Evolutionary conservation across 1,140 invertebrate species (phyloP).

Genomic region (Drosophila pseudoananassae): DNA sequence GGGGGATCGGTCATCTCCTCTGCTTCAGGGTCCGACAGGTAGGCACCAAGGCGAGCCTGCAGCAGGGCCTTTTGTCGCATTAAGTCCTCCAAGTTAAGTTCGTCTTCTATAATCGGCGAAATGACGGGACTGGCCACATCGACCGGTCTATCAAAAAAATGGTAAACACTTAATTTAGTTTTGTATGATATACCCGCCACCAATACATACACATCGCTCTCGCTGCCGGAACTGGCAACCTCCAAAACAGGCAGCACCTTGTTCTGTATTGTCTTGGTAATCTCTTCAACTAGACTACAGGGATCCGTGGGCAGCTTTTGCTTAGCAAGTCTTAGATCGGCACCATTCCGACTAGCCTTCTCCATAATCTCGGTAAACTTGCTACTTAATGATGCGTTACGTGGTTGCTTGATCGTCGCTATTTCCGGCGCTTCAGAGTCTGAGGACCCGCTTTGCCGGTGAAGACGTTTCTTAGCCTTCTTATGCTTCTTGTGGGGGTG

Average conservation of each 20-base stretch:
- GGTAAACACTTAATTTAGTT: neutral
- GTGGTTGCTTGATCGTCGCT: slow-evolving; percentile 47
- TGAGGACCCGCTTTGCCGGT: slow-evolving; percentile 61
- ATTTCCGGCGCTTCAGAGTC: slow-evolving; percentile 42
- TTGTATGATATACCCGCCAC: neutral
- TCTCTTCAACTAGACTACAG: slow-evolving; percentile 73
- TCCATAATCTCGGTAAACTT: slow-evolving; percentile 83
- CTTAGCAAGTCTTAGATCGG: slow-evolving; percentile 57
- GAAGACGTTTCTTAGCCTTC: slow-evolving; percentile 66
- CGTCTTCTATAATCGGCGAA: slow-evolving; percentile 90
- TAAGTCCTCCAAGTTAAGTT: slow-evolving; percentile 93
- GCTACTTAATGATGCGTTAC: slow-evolving; percentile 49
- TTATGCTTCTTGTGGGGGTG: slow-evolving; percentile 76
- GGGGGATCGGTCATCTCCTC: slow-evolving; percentile 51
- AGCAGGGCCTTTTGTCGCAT: slow-evolving; percentile 93
- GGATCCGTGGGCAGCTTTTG: slow-evolving; percentile 74
- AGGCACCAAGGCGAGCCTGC: slow-evolving; percentile 87
- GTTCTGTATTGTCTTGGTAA: slow-evolving; percentile 79
- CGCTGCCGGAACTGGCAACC: slow-evolving; percentile 88
- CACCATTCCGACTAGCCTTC: slow-evolving; percentile 76
- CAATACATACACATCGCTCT: slow-evolving; percentile 85
- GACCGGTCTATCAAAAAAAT: slow-evolving; percentile 84
- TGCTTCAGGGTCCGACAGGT: slow-evolving; percentile 85
- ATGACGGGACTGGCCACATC: slow-evolving; percentile 91
- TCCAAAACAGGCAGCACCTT: slow-evolving; percentile 86